These are phyloP conservation scores for Drosophila subsilvestris DNA, from an alignment of 2,888 invertebrate genomes.

Conservation along the genomic window DNA sequence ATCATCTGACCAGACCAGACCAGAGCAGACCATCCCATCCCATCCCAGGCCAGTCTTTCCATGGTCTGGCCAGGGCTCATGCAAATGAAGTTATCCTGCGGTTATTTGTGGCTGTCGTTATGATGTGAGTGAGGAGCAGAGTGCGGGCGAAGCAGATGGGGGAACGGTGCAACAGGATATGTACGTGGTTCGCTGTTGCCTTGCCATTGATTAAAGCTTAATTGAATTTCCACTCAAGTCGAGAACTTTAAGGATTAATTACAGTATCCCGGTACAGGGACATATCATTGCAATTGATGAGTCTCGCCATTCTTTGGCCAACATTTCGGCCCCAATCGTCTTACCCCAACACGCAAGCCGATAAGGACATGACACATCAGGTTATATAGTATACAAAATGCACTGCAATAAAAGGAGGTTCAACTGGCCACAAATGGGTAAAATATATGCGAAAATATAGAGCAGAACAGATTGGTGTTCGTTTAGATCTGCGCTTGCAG, in stretches of 20 bases:
- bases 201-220: constrained; percentile 70
- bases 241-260: constrained; percentile 52
- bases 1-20: constrained; percentile 7
- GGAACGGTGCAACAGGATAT: constrained; percentile 43
- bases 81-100: constrained; percentile 78
- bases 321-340: constrained; percentile 39
- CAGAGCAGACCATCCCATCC: background rate
- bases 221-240: constrained; percentile 62
- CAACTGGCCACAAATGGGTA: background rate
- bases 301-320: constrained; percentile 25
- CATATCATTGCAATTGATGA: constrained; percentile 34
- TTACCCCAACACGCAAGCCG: constrained; percentile 54
- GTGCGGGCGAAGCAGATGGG: constrained; percentile 5
- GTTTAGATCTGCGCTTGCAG: background rate
- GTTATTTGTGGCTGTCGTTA: constrained; percentile 77
- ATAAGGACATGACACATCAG: constrained; percentile 48
- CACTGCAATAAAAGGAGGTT: background rate
- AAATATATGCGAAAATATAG: background rate
- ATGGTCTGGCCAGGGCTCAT: constrained; percentile 38
- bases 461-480: background rate
- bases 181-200: constrained; percentile 40
- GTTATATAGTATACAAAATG: constrained; percentile 1
- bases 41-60: background rate
- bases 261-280: constrained; percentile 21
- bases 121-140: constrained; percentile 55